These are phyloP conservation scores for Brachyistius frenatus DNA, from an alignment of 2,113 vertebrate species.

Conservation along the genomic window DNA sequence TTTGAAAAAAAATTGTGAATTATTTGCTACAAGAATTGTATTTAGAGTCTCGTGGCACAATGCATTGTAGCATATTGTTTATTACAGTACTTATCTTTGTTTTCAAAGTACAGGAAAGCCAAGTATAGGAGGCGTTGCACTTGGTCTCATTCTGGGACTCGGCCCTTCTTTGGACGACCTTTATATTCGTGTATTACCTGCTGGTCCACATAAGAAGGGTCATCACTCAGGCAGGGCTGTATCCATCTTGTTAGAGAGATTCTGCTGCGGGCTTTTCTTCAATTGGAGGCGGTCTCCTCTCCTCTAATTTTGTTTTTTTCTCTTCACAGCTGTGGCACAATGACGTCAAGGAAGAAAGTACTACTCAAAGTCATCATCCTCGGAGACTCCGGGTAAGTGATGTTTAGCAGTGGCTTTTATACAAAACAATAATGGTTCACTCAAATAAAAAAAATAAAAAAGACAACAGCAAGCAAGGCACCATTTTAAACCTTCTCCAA, in stretches of 20 bases:
- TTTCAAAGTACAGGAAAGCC: not conserved
- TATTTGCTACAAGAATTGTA: conserved; percentile 11
- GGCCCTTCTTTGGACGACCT: conserved; percentile 1
- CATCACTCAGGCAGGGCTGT: not conserved
- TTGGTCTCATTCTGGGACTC: conserved; percentile 22
- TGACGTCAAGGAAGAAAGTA: conserved; percentile 86
- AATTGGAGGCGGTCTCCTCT: not conserved
- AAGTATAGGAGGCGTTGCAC: not conserved
- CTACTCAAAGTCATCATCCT: conserved; percentile 85
- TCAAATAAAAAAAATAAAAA: not conserved
- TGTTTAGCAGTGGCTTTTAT: not conserved
- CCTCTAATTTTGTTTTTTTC: conserved; percentile 20
- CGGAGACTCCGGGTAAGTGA: conserved; percentile 83
- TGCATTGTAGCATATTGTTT: not conserved
- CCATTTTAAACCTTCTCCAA: not conserved
- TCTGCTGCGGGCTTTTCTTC: not conserved
- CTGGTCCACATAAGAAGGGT: not conserved
- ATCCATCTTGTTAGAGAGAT: not conserved
- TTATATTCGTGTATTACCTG: conserved; percentile 15
- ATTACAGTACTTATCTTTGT: not conserved
- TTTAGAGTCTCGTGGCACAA: not conserved
- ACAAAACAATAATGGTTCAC: not conserved
- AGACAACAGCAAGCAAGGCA: not conserved
- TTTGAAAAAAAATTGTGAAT: not conserved
- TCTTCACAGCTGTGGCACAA: conserved; percentile 69